Base-by-base conservation (phyloP, 2,888 invertebrate genomes). In the Drosophila phalerata region DNA sequence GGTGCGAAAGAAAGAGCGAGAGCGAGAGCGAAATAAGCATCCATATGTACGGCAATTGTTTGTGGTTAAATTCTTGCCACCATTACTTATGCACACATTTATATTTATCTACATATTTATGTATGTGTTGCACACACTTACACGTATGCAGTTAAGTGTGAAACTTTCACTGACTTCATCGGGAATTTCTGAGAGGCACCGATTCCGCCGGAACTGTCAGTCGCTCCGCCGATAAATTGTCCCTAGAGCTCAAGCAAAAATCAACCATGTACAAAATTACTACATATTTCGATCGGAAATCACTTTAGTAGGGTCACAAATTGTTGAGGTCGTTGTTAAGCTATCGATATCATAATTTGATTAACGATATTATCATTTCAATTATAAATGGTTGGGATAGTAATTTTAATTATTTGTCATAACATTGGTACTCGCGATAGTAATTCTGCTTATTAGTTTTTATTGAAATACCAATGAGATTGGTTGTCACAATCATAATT, bases 41-140 rank as follows among this genome's bases (percentile, higher is more conserved):
- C 28, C 28, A 28, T 28, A 28, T 28, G 28, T 30, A 9, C 53
- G 61, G 67, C 80, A 79, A 66, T 68, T 80, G 74, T 71, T 73
- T 74, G 80, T 61, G 75, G 72, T 56, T 64, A 30, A n/a, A 57
- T 48, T 74, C 72, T 77, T 62, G 45, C 60, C 60, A 63, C 22
- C 56, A 65, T 67, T 56, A 42, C 60, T 32, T 66, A 53, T 52
- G 52, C 45, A 25, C 42, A 34, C 42, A 47, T 61, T 42, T 42
- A 40, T 15, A 30, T 58, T 13, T 32, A 42, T 28, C 4, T 34
- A 28, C 51, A 17, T 19, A 32, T 28, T 1, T 11, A n/a, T 11
- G 9, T 19, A 34, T 28, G 15, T 34, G 30, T 38, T 37, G 19
- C 43, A 43, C 19, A 15, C 10, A 19, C 34, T 11, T 38, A 17